A percentile compares a stretch with the other conserved stretches of the same genome.
These are phyloP conservation scores for Merodon equestris DNA, from an alignment of 2,888 invertebrate species.

Conservation along the genomic window DNA sequence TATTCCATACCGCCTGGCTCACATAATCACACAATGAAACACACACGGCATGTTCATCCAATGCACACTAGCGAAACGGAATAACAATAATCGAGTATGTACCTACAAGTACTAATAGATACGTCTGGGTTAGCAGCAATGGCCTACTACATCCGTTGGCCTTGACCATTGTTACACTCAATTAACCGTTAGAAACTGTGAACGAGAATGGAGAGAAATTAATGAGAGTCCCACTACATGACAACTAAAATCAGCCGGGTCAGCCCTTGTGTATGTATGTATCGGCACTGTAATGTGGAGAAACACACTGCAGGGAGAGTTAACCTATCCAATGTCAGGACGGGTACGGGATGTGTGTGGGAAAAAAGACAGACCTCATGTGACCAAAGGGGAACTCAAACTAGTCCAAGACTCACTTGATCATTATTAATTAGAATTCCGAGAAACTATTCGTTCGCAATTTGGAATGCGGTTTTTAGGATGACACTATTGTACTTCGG, in stretches of 20 bases:
- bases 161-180: conserved; percentile 64
- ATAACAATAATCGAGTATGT: background rate
- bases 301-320: no score
- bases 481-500: conserved; percentile 24
- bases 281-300: no score
- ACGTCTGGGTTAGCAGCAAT: conserved; percentile 30
- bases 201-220: conserved; percentile 36
- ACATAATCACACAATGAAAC: conserved; percentile 1
- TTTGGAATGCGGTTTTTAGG: conserved; percentile 38
- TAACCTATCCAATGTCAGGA: conserved; percentile 35
- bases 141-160: conserved; percentile 57
- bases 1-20: conserved; percentile 31
- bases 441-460: conserved; percentile 32
- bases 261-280: conserved; percentile 7
- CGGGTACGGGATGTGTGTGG: conserved; percentile 34
- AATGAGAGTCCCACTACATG: no score
- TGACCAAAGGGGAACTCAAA: background rate
- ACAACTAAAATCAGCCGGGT: no score
- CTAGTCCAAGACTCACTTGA: conserved; percentile 38
- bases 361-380: conserved; percentile 13
- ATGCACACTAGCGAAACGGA: no score
- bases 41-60: no score
- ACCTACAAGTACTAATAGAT: conserved; percentile 15
- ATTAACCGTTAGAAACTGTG: conserved; percentile 60
- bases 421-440: conserved; percentile 60